A percentile compares a stretch with the other conserved stretches of the same genome.
Conservation (phyloP, 2,888 invertebrate genomes). For the Caenorhabditis uteleia region DNA sequence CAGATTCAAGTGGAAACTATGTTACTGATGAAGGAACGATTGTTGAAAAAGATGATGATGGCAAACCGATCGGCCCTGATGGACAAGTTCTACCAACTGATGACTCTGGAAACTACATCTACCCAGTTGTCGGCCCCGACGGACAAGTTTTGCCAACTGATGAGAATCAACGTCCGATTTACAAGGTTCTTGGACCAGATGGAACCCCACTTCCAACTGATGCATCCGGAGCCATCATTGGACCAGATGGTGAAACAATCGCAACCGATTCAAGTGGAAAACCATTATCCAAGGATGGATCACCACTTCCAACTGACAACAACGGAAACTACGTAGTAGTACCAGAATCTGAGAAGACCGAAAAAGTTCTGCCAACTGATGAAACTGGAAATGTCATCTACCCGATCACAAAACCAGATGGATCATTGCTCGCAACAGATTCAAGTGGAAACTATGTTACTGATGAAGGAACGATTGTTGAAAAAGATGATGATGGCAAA, state of each 20-base stretch:
- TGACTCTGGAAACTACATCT: slow-evolving; percentile 19
- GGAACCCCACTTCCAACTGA: slow-evolving; percentile 46
- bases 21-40: slow-evolving; percentile 39
- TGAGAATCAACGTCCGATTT: slow-evolving; percentile 5
- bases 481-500: slow-evolving; percentile 33
- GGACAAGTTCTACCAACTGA: slow-evolving; percentile 45
- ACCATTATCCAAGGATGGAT: slow-evolving; percentile 18
- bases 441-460: slow-evolving; percentile 11
- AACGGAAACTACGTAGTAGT: slow-evolving; percentile 27
- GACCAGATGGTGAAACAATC: slow-evolving; percentile 42
- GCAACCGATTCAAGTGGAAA: slow-evolving; percentile 39
- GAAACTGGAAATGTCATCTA: slow-evolving; percentile 29
- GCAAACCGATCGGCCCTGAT: slow-evolving; percentile 47
- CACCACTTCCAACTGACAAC: slow-evolving; percentile 30
- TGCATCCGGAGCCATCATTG: slow-evolving; percentile 32
- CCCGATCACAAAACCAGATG: slow-evolving; percentile 39
- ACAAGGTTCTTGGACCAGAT: slow-evolving; percentile 26
- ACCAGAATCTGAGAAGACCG: slow-evolving; percentile 13
- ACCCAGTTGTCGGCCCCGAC: slow-evolving; percentile 24
- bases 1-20: slow-evolving; percentile 24
- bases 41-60: slow-evolving; percentile 18
- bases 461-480: slow-evolving; percentile 12
- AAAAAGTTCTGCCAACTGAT: slow-evolving; percentile 41
- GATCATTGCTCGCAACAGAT: slow-evolving; percentile 12
- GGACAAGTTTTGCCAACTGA: slow-evolving; percentile 21